Evolutionary conservation across 2,797 vertebrate species (phyloP), one percentile per base, ranked within the genome.

Genomic region (Setipinna tenuifilis): DNA sequence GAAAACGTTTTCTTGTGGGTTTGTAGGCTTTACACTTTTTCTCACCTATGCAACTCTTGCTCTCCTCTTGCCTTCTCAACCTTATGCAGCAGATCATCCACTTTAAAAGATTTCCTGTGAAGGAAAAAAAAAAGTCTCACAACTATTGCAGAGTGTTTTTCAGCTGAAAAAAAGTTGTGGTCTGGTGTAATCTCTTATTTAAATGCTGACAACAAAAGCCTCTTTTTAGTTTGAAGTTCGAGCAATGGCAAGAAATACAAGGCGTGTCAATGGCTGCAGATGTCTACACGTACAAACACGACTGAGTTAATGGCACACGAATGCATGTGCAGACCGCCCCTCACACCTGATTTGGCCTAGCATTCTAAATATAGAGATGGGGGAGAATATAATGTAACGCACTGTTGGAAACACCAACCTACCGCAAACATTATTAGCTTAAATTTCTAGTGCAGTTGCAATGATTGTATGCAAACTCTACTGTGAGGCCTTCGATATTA

Each of bases 1-100:
- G 31, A 19, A 75, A 41, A 17, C 4, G 4, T 35, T 3, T 65
- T 65, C 19, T n/a, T 35, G 28, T 16, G 68, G 68, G 68, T 21
- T 0, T 19, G 71, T 10, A 78, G 19, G 19, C 17, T 41, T 44
- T 31, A 17, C 31, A 41, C 19, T 78, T 44, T 78, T 5, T 59
- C 84, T 92, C 96, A 99, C 98, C 97, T 98, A 95, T 96, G 96
- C 85, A 96, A 96, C 92, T 99, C 97, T 93, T 97, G 97, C 80
- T 99, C 98, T 83, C 96, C 97, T 94, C 95, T 96, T 96, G 96
- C 98, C 94, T 97, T 98, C 88, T 99, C 98, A 93, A 98, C 97
- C 95, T 96, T 97, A 88, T 96, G 95, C 92, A 99, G 93, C 94
- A 99, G 96, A 88, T 98, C 96, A 90, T 99, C 97, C 82, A 98